These are phyloP conservation scores for Meloidogyne exigua DNA, from an alignment of 1,140 invertebrate genomes.

Conservation along the genomic window DNA sequence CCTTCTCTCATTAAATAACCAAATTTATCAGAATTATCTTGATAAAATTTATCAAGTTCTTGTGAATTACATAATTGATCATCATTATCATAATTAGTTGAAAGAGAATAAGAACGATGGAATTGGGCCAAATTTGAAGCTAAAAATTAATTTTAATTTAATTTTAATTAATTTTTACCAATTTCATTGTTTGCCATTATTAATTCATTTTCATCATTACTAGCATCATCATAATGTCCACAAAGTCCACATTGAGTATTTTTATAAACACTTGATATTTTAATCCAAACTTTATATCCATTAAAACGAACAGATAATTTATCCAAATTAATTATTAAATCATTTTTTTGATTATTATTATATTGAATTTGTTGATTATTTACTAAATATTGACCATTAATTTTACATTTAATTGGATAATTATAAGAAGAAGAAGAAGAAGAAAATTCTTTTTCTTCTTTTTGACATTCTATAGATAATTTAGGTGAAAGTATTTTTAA, in stretches of 20 bases:
- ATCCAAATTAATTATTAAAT: slow-evolving; percentile 24
- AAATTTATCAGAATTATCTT: slow-evolving; percentile 20
- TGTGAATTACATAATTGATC: slow-evolving; percentile 16
- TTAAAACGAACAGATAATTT: slow-evolving; percentile 36
- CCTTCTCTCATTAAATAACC: background rate
- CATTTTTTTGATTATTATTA: slow-evolving; percentile 32
- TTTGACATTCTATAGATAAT: slow-evolving; percentile 34
- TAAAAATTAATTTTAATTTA: background rate
- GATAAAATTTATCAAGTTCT: slow-evolving; percentile 19
- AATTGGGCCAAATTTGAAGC: slow-evolving; percentile 32
- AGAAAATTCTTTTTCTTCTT: slow-evolving; percentile 14
- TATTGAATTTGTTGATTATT: slow-evolving; percentile 27
- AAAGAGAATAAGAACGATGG: slow-evolving; percentile 38
- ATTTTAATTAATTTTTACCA: background rate
- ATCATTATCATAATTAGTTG: slow-evolving; percentile 16
- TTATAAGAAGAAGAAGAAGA: too few relatives aligned
- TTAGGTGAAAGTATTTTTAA: slow-evolving; percentile 36
- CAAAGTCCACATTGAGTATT: slow-evolving; percentile 44
- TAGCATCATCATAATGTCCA: slow-evolving; percentile 40
- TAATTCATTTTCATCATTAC: slow-evolving; percentile 30
- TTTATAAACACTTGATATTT: slow-evolving; percentile 35
- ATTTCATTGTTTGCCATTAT: slow-evolving; percentile 31
- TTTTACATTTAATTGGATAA: slow-evolving; percentile 13
- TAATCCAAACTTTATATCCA: slow-evolving; percentile 33
- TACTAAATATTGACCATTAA: slow-evolving; percentile 22